These are phyloP conservation scores for Drosophila kepulauana DNA, from an alignment of 1,140 invertebrate species.

Conservation along the genomic window DNA sequence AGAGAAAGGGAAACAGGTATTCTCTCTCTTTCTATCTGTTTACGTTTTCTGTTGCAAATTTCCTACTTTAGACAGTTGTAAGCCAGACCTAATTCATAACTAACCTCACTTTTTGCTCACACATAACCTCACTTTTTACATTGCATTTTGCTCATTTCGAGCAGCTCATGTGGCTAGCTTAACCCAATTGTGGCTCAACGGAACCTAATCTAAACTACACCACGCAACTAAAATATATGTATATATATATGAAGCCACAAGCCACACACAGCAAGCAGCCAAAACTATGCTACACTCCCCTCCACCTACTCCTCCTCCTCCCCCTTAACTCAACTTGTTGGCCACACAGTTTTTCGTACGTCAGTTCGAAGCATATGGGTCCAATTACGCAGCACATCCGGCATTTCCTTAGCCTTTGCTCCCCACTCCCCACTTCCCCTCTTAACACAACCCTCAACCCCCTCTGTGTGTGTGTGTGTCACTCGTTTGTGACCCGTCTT, in stretches of 20 bases:
- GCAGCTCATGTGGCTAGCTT: conserved; percentile 3
- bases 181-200: conserved; percentile 14
- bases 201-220: conserved; percentile 19
- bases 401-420: conserved; percentile 37
- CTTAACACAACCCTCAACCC: too few relatives aligned
- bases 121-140: background rate
- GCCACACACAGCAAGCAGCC: background rate
- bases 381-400: conserved; percentile 82
- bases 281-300: background rate
- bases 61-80: background rate
- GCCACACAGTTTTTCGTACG: background rate
- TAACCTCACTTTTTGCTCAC: conserved; percentile 13
- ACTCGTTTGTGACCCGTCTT: background rate
- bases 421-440: background rate
- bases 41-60: background rate
- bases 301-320: background rate
- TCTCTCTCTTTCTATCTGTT: background rate
- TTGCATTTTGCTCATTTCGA: background rate
- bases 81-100: background rate
- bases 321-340: background rate
- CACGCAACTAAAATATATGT: background rate
- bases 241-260: background rate
- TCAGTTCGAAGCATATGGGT: conserved; percentile 72
- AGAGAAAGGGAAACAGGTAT: background rate
- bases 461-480: too few relatives aligned